These are phyloP conservation scores for Calameuta idolon DNA, from an alignment of 2,888 invertebrate species.

Conservation along the genomic window DNA sequence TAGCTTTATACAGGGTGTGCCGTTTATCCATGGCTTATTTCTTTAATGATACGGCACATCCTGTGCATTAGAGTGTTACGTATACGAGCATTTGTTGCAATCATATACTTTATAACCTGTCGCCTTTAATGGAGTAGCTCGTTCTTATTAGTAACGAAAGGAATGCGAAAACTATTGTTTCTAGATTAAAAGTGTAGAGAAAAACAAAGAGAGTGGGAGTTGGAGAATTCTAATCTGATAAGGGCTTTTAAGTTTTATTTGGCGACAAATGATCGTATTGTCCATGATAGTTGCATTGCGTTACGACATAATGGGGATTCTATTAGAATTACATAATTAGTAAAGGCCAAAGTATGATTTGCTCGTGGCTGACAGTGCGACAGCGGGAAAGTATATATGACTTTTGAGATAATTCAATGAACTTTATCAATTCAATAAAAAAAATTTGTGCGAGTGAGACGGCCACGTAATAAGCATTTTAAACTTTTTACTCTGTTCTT, in stretches of 20 bases:
- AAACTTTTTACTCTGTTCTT: background rate
- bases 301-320: background rate
- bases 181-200: constrained; percentile 14
- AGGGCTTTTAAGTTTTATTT: constrained; percentile 27
- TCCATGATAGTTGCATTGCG: background rate
- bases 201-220: background rate
- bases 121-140: constrained; percentile 23
- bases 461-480: background rate
- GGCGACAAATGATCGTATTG: background rate
- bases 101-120: background rate
- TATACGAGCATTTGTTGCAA: background rate
- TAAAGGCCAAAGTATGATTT: background rate
- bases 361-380: background rate
- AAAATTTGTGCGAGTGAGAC: background rate
- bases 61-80: background rate
- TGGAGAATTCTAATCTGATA: constrained; percentile 30
- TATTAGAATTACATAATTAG: background rate
- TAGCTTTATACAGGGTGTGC: constrained; percentile 27
- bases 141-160: constrained; percentile 4
- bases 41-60: background rate
- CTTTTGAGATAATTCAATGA: background rate
- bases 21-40: background rate
- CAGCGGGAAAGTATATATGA: background rate
- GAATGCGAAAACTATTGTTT: constrained; percentile 19
- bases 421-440: background rate